Evolutionary conservation across 2,113 vertebrate genomes (phyloP).

Genomic region (Isichthys henryi): DNA sequence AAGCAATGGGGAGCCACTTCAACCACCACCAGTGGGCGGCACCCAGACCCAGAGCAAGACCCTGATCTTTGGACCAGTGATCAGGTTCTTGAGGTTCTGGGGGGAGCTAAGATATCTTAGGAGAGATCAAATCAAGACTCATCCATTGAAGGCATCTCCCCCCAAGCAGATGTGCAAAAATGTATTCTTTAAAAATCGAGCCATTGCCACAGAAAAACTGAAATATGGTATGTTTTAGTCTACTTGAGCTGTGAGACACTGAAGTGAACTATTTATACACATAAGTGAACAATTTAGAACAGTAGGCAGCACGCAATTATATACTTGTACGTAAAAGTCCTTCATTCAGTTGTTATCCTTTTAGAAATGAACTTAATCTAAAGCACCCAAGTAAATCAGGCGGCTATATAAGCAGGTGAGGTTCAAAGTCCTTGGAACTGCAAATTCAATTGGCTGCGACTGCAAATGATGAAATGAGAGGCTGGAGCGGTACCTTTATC

Average conservation of each 20-base stretch:
- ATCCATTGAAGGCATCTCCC: neutral
- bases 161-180: neutral
- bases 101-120: neutral
- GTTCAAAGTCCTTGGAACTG: neutral
- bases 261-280: neutral
- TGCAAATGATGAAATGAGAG: neutral
- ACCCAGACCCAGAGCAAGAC: neutral
- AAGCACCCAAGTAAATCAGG: neutral
- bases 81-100: neutral
- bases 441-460: neutral
- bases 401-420: neutral
- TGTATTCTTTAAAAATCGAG: neutral
- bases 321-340: neutral
- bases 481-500: conserved; percentile 55
- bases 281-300: neutral
- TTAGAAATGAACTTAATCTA: neutral
- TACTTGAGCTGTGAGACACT: neutral
- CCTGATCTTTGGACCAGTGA: neutral
- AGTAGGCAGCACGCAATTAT: neutral
- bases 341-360: neutral
- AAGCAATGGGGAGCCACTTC: no score
- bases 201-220: neutral
- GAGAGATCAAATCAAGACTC: neutral
- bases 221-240: neutral
- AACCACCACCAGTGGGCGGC: no score